phyloP scores from a whole-genome alignment of 2,888 invertebrate species.

The Brachylomia viminalis region DNA sequence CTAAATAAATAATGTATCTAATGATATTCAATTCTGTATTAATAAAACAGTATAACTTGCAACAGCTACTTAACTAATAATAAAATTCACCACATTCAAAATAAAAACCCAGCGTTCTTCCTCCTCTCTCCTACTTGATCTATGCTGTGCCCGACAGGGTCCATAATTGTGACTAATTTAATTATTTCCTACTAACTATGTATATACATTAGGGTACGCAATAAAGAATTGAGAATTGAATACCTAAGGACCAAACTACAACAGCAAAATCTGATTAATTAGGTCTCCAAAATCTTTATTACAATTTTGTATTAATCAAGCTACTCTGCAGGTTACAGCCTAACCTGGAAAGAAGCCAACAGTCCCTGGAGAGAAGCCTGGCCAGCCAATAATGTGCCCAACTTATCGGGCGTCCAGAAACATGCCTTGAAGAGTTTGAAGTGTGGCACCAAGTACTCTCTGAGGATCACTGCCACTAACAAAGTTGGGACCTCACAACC shows the following conservation, averaged over 20 bases:
- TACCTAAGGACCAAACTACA: neutral
- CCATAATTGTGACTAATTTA: too few species aligned
- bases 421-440: slow-evolving; percentile 93
- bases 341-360: slow-evolving; percentile 88
- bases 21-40: too few species aligned
- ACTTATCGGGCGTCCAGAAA: slow-evolving; percentile 89
- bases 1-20: too few species aligned
- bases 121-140: too few species aligned
- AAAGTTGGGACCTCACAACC: slow-evolving; percentile 95
- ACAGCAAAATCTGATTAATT: neutral
- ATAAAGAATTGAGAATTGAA: too few species aligned
- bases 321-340: slow-evolving; percentile 72
- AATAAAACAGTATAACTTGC: too few species aligned
- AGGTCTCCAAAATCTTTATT: neutral
- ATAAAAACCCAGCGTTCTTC: too few species aligned
- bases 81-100: too few species aligned
- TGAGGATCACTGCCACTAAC: slow-evolving; percentile 95
- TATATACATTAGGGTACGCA: too few species aligned
- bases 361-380: slow-evolving; percentile 91
- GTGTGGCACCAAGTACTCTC: slow-evolving; percentile 96
- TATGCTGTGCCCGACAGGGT: too few species aligned
- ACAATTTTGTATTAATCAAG: neutral
- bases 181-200: too few species aligned
- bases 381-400: slow-evolving; percentile 90
- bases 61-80: too few species aligned